phyloP scores from a whole-genome alignment of 2,113 vertebrate genomes.

The Xiphophorus maculatus region DNA sequence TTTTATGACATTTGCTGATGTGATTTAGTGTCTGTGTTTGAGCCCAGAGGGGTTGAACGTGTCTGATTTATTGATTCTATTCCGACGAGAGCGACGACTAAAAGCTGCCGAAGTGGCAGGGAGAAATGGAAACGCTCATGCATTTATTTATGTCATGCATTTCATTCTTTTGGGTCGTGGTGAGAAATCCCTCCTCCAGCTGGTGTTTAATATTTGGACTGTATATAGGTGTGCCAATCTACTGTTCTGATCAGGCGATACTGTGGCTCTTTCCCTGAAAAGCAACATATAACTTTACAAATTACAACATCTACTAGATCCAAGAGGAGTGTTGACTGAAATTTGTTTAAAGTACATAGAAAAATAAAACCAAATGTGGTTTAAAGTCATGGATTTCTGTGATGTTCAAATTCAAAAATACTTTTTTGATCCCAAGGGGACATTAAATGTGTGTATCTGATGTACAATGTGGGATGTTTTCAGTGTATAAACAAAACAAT shows the following conservation, averaged over 20 bases:
- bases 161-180: conserved; percentile 9
- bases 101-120: conserved; percentile 13
- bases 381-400: background rate
- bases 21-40: conserved; percentile 15
- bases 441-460: background rate
- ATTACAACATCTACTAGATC: background rate
- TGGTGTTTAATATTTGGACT: conserved; percentile 30
- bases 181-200: background rate
- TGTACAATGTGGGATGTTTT: background rate
- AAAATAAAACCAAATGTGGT: background rate
- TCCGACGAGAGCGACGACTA: conserved; percentile 1
- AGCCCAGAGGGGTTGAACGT: background rate
- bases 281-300: background rate
- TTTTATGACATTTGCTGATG: conserved; percentile 18
- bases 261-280: background rate
- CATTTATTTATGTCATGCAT: conserved; percentile 64
- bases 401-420: too few species aligned
- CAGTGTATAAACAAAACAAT: background rate
- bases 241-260: conserved; percentile 14
- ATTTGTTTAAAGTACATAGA: too few species aligned
- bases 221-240: conserved; percentile 17
- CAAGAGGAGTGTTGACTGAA: background rate
- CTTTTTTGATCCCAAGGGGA: too few species aligned
- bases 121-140: conserved; percentile 35
- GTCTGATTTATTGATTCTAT: conserved; percentile 34